Evolutionary conservation across 2,888 invertebrate genomes (phyloP), one percentile per base, ranked within the genome.

Genomic region (Lasioglossum calceatum): DNA sequence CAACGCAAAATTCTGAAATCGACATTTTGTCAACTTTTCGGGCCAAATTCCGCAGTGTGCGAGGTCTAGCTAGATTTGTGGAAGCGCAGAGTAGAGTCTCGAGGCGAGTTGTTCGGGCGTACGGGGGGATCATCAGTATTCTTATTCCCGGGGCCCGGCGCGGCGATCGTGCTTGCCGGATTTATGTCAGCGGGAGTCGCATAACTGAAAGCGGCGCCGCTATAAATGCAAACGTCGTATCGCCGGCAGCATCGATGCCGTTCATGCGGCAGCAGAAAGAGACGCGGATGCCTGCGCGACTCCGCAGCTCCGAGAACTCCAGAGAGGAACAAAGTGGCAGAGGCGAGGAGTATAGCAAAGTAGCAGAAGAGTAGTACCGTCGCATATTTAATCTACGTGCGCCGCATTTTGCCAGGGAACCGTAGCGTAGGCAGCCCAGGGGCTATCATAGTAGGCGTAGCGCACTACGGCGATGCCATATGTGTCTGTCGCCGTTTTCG

Each of bases 341-440:
- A 83, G 67, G 67, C 81, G 58, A 76, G n/a, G 8, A 54, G 75
- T 23, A 67, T 23, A 67, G 47, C 67, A 73, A 75, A 71, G 61
- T 61, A 61, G 16, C 61, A 61, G 54, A 27, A 16, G 61, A 61
- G 61, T 61, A 61, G 64, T 81, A 64, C 73, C 79, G 75, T 50
- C 64, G 80, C 84, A 82, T 86, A 84, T 81, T 83, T 89, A 86
- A 81, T 70, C 70, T 88, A 89, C 89, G 87, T 87, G 89, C 64
- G 50, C 61, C n/a, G 83, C 87, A 89, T 89, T 87, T 84, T 70
- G 71, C 58, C 78, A 54, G n/a, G 44, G n/a, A 54, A 27, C 71
- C 64, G 76, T 78, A 79, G 82, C 64, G 76, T 78, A 79, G 82
- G 79, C 71, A 70, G 77, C 71, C 50, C 80, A 42, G 47, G 32